These are phyloP conservation scores for Poecilia picta DNA, from an alignment of 2,797 vertebrate species.

Conservation along the genomic window DNA sequence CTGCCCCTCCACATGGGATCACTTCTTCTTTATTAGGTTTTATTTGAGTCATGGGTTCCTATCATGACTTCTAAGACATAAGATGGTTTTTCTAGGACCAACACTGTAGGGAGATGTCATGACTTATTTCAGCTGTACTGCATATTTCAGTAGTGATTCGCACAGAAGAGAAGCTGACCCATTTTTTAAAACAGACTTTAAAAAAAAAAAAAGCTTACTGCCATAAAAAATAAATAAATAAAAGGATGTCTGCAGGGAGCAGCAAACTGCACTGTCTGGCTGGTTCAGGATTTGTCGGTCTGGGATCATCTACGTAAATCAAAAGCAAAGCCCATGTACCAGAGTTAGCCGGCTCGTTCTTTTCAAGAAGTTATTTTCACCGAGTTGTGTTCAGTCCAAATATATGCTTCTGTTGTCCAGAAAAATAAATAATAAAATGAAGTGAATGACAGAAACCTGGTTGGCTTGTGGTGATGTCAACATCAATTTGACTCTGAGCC, in stretches of 20 bases:
- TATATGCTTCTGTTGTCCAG: not conserved
- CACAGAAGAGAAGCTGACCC: slow-evolving; percentile 67
- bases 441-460: not conserved
- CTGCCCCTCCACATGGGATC: slow-evolving; percentile 55
- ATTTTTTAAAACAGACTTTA: slow-evolving; percentile 30
- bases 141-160: slow-evolving; percentile 73
- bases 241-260: slow-evolving; percentile 23
- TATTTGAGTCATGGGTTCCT: slow-evolving; percentile 69
- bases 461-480: too few relatives aligned
- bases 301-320: slow-evolving; percentile 8
- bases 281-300: slow-evolving; percentile 3
- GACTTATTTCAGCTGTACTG: slow-evolving; percentile 70
- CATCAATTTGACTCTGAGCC: not conserved
- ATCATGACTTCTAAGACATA: slow-evolving; percentile 63
- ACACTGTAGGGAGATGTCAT: slow-evolving; percentile 66
- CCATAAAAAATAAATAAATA: slow-evolving; percentile 20
- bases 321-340: slow-evolving; percentile 10
- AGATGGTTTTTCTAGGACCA: slow-evolving; percentile 63
- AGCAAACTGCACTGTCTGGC: slow-evolving; percentile 29
- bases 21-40: slow-evolving; percentile 52
- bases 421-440: not conserved
- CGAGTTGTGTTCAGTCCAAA: not conserved
- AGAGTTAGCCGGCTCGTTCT: not conserved
- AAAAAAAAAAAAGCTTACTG: slow-evolving; percentile 11
- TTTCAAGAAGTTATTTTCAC: not conserved